A percentile compares a stretch with the other conserved stretches of the same genome.
phyloP scores from a whole-genome alignment of 2,113 vertebrate species.

The Capreolus pygargus region DNA sequence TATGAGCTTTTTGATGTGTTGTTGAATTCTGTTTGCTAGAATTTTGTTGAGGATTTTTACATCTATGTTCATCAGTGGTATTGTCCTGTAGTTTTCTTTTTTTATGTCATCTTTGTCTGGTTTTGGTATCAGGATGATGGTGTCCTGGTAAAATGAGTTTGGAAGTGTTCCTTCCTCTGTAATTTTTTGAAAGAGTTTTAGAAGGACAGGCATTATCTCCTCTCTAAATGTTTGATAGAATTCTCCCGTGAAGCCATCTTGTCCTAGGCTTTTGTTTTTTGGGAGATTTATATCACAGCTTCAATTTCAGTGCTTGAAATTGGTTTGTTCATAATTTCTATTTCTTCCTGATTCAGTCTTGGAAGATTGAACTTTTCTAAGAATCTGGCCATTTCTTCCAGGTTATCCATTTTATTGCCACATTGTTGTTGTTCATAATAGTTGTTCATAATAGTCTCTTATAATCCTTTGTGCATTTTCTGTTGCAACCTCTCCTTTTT shows the following conservation, averaged over 20 bases:
- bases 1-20: neutral
- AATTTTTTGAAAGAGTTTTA: neutral
- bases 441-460: neutral
- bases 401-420: neutral
- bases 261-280: neutral
- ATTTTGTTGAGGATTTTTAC: neutral
- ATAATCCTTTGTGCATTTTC: neutral
- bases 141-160: neutral
- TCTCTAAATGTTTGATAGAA: neutral
- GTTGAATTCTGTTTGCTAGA: neutral
- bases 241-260: neutral
- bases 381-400: neutral
- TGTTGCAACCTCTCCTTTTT: neutral
- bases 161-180: neutral
- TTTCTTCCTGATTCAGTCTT: neutral
- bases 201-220: neutral
- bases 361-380: neutral
- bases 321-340: neutral
- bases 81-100: neutral
- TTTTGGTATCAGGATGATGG: neutral
- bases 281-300: neutral
- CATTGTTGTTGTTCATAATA: neutral
- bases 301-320: neutral
- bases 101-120: neutral
- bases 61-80: neutral